These are phyloP conservation scores for Lasioglossum marginatum DNA, from an alignment of 2,888 invertebrate species.

Conservation along the genomic window DNA sequence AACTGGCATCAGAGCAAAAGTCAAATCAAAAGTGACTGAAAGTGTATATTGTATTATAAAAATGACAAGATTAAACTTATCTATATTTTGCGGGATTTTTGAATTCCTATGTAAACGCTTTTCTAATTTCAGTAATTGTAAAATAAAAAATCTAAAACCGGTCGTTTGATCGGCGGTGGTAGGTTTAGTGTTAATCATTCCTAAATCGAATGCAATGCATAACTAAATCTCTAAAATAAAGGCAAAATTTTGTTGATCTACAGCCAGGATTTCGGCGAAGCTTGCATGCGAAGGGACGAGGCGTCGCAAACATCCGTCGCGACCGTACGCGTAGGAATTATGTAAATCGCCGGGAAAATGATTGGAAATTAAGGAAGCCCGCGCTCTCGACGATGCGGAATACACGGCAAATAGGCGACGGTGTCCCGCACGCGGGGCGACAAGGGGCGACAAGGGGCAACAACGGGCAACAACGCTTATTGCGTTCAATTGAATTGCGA, in stretches of 20 bases:
- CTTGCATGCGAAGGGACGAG: background rate
- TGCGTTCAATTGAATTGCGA: background rate
- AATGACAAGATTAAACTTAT: too few species aligned
- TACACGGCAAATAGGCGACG: background rate
- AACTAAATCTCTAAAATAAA: background rate
- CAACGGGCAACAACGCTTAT: background rate
- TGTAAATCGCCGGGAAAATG: constrained; percentile 30
- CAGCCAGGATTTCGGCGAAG: background rate
- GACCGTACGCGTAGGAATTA: constrained; percentile 17
- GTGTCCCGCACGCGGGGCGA: background rate
- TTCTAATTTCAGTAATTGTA: too few species aligned
- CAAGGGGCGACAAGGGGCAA: background rate
- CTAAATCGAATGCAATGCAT: too few species aligned
- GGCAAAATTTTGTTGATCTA: background rate
- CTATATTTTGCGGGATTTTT: too few species aligned
- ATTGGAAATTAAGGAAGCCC: constrained; percentile 54
- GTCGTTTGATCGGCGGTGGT: too few species aligned
- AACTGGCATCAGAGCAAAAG: background rate
- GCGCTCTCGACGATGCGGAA: constrained; percentile 29
- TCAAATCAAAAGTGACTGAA: too few species aligned
- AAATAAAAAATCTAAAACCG: too few species aligned
- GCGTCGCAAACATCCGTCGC: background rate
- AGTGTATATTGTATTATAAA: too few species aligned
- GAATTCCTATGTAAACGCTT: too few species aligned
- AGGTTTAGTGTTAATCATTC: background rate